phyloP scores from a whole-genome alignment of 2,113 vertebrate species.

The Neogale vison region DNA sequence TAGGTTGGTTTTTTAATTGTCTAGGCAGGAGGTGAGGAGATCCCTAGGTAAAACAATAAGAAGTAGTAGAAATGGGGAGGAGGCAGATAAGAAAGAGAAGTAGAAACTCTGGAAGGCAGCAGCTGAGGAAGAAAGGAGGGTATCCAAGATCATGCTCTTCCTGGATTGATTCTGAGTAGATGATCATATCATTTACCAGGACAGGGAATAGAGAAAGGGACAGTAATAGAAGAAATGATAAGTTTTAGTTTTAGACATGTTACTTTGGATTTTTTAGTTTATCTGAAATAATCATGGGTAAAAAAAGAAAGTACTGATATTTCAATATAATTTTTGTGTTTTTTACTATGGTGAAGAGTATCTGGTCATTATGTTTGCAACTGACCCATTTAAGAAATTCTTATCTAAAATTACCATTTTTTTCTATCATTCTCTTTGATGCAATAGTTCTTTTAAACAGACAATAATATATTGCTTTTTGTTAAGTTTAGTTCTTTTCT shows the following conservation, averaged over 20 bases:
- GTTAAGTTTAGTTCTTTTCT: background rate
- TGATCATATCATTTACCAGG: background rate
- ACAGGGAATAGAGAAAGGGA: background rate
- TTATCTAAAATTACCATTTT: background rate
- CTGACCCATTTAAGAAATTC: slow-evolving; percentile 36
- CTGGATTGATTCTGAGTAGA: background rate
- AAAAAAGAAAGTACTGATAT: background rate
- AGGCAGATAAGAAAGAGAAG: background rate
- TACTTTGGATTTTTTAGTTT: slow-evolving; percentile 23
- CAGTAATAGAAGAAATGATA: background rate
- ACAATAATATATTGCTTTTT: background rate
- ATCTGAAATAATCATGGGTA: slow-evolving; percentile 15
- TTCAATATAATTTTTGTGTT: background rate
- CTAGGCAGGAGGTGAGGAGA: background rate
- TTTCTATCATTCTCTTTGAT: background rate
- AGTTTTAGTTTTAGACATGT: slow-evolving; percentile 45
- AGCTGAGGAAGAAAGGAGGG: background rate
- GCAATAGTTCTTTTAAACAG: slow-evolving; percentile 30
- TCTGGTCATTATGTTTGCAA: slow-evolving; percentile 32
- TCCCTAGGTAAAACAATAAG: background rate
- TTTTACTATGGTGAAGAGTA: slow-evolving; percentile 42
- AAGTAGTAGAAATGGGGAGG: background rate
- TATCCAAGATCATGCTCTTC: background rate
- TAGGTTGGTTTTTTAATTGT: slow-evolving; percentile 3
- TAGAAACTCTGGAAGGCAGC: background rate